Evolutionary conservation across 2,888 invertebrate species (phyloP), one percentile per base, ranked within the genome.

Genomic region (Drosophila quasianomalipes): DNA sequence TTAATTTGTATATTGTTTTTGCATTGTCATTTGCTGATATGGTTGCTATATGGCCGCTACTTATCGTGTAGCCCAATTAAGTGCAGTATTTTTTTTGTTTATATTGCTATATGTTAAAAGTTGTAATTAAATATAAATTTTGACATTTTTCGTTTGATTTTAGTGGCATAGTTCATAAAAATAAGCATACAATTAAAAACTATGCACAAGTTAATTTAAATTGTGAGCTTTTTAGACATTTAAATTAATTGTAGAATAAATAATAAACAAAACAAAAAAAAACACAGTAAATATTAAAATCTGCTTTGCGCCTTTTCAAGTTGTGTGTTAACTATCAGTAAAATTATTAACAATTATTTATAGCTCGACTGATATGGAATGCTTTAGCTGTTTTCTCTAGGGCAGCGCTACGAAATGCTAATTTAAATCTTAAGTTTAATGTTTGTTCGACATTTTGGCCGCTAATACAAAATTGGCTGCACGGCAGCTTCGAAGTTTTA

Each of bases 1-100:
- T 67, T 69, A 49, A 30, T 66, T 75, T 62, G 67, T 63, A 60
- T 65, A 26, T 76, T 58, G 74, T 77, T 57, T 53, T 74, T 82
- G 73, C 83, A 89, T 79, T 89, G 76, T 89, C 89, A 74, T 74
- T 74, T 81, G 79, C 79, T 86, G 86, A 85, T 85, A 85, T 85
- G 86, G 60, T 74, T 83, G 70, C 53, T 59, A 66, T 65, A 65
- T 65, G 79, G 82, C 70, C 51, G 67, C 74, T 53, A 69, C 58
- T 9, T 9, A 22, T 41, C 16, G 26, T 9, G 58, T 64, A 44
- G 64, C 73, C 41, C 64, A 63, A 70, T 73, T 70, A 55, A 51
- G 19, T 68, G 55, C 65, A 71, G 74, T 75, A 59, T 61, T 69
- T 70, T 52, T 66, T 70, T 59, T 19, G 30, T 22, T 16, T 37